Evolutionary conservation across 2,888 invertebrate species (phyloP).

Genomic region (Bombyx huttoni): DNA sequence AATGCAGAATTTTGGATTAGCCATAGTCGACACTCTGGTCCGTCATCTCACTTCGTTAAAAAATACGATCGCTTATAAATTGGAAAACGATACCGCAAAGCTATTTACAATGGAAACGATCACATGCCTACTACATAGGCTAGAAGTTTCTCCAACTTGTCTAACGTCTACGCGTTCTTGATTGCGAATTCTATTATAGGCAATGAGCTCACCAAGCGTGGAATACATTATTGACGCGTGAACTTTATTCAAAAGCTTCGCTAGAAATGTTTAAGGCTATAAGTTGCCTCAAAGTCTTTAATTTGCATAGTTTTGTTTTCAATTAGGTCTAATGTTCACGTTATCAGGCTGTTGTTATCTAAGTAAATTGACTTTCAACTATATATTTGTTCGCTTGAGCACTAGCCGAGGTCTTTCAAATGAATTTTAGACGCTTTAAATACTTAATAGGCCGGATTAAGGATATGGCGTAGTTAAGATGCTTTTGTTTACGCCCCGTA

Average conservation of each 20-base stretch:
- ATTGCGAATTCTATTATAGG: slow-evolving; percentile 61
- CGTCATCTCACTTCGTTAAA: no score
- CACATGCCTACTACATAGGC: no score
- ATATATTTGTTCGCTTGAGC: slow-evolving; percentile 7
- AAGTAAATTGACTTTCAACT: slow-evolving; percentile 16
- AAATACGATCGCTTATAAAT: no score
- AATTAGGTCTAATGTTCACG: slow-evolving; percentile 27
- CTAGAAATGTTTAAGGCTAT: slow-evolving; percentile 24
- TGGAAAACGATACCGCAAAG: background rate
- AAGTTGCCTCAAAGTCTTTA: slow-evolving; percentile 26
- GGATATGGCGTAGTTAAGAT: background rate
- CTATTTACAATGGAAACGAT: slow-evolving; percentile 16
- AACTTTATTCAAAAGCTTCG: slow-evolving; percentile 55
- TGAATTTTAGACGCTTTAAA: background rate
- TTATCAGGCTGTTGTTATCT: slow-evolving; percentile 23
- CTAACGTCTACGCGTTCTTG: slow-evolving; percentile 37
- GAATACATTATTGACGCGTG: slow-evolving; percentile 62
- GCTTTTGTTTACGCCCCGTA: background rate
- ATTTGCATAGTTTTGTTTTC: slow-evolving; percentile 28
- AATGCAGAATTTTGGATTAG: no score
- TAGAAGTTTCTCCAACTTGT: slow-evolving; percentile 31
- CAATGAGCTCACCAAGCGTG: slow-evolving; percentile 66
- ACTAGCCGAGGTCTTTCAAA: background rate
- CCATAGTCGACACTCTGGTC: no score
- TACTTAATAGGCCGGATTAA: background rate